phyloP scores from a whole-genome alignment of 1,140 invertebrate species.

The Nasonia giraulti region DNA sequence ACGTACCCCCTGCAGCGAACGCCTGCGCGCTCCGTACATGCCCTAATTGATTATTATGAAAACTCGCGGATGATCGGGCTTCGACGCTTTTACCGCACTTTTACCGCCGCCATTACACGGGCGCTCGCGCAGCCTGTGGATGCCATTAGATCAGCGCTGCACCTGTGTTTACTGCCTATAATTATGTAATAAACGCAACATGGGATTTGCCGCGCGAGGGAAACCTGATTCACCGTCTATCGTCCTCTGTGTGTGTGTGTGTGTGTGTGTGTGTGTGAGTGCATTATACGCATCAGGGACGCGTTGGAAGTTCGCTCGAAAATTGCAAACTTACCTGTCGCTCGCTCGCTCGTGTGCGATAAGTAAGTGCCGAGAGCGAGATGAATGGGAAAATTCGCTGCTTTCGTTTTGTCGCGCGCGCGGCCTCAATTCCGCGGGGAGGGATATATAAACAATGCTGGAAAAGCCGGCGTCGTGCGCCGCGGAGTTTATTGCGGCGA shows the following conservation, averaged over 20 bases:
- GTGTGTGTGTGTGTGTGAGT: too few species aligned
- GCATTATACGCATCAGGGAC: too few species aligned
- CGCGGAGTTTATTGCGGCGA: conserved; percentile 52
- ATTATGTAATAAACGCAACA: neutral
- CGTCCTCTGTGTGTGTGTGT: too few species aligned
- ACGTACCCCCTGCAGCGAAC: neutral
- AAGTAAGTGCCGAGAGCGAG: too few species aligned
- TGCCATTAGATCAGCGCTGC: neutral
- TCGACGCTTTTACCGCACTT: neutral
- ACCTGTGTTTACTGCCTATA: neutral
- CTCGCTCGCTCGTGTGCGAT: too few species aligned
- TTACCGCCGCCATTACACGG: neutral
- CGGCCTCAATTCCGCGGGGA: neutral
- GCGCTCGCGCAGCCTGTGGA: too few species aligned
- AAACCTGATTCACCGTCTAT: neutral
- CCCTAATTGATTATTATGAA: conserved; percentile 5
- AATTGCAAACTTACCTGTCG: neutral
- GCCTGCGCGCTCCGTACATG: neutral
- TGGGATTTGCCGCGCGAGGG: neutral
- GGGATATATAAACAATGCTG: conserved; percentile 52
- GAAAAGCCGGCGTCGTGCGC: conserved; percentile 29
- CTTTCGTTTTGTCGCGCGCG: neutral
- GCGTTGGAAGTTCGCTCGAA: neutral
- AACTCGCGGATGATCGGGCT: neutral
- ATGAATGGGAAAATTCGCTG: neutral